A percentile compares a stretch with the other conserved stretches of the same genome.
These are phyloP conservation scores for Anas georgica DNA, from an alignment of 2,797 vertebrate genomes.

Conservation along the genomic window DNA sequence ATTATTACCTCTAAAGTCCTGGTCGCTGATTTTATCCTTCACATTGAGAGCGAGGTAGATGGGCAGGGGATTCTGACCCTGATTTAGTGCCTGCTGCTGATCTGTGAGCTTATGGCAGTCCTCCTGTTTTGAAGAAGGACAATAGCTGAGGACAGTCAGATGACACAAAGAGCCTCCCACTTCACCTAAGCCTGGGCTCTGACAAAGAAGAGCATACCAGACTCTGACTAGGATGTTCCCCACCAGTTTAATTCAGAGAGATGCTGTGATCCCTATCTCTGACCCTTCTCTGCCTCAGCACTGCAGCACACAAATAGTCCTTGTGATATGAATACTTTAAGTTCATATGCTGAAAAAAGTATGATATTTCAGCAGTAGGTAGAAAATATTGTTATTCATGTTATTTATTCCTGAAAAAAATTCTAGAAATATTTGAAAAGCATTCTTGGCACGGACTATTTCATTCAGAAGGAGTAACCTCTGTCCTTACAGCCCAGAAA, in stretches of 20 bases:
- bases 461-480: not conserved
- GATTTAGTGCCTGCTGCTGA: slow-evolving; percentile 77
- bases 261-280: not conserved
- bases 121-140: slow-evolving; percentile 69
- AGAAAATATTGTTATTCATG: not conserved
- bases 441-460: not conserved
- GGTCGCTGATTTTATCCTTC: slow-evolving; percentile 80
- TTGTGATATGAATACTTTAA: not conserved
- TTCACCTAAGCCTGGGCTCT: not conserved
- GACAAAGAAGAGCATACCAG: accelerated
- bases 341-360: not conserved
- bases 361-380: not conserved
- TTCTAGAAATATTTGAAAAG: not conserved
- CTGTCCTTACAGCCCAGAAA: not conserved
- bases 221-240: not conserved
- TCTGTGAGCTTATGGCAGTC: slow-evolving; percentile 77
- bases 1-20: slow-evolving; percentile 82
- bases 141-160: not conserved
- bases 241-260: not conserved
- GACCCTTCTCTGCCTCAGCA: not conserved
- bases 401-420: not conserved
- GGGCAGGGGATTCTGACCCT: slow-evolving; percentile 82
- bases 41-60: slow-evolving; percentile 84
- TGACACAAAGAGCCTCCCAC: not conserved
- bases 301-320: not conserved